phyloP scores from a whole-genome alignment of 2,113 vertebrate genomes.

The Callipepla squamata region DNA sequence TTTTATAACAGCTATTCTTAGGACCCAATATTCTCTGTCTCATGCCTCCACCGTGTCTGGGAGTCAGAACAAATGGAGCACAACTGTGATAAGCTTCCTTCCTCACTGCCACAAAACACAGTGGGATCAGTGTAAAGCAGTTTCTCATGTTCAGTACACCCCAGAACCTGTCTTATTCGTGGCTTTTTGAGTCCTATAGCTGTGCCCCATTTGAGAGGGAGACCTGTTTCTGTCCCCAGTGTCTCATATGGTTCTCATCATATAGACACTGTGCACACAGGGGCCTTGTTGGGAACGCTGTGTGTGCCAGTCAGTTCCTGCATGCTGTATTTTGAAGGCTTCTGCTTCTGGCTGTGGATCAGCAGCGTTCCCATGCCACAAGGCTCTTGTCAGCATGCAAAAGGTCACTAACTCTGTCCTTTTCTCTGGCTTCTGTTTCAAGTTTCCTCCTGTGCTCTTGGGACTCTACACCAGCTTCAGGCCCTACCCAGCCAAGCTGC shows the following conservation, averaged over 20 bases:
- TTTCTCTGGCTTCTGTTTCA: neutral
- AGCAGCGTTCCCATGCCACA: neutral
- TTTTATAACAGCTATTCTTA: neutral
- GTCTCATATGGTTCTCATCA: neutral
- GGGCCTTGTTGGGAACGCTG: neutral
- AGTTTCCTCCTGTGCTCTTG: neutral
- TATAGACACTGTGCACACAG: accelerated
- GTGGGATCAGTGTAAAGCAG: neutral
- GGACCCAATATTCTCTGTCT: neutral
- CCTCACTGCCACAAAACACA: neutral
- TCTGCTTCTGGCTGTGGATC: neutral
- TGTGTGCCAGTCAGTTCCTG: neutral
- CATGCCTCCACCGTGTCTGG: neutral
- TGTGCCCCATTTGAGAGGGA: neutral
- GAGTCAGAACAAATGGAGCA: neutral
- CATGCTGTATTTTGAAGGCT: neutral
- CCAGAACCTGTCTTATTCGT: neutral
- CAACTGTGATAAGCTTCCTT: neutral
- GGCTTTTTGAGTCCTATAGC: neutral
- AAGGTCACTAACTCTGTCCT: neutral
- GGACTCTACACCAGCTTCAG: neutral
- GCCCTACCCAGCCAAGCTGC: neutral
- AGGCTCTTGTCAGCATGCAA: neutral
- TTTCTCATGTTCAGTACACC: neutral
- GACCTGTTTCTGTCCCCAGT: neutral